phyloP scores from a whole-genome alignment of 1,140 invertebrate genomes.

The Pseudomyrmex flavicornis region DNA sequence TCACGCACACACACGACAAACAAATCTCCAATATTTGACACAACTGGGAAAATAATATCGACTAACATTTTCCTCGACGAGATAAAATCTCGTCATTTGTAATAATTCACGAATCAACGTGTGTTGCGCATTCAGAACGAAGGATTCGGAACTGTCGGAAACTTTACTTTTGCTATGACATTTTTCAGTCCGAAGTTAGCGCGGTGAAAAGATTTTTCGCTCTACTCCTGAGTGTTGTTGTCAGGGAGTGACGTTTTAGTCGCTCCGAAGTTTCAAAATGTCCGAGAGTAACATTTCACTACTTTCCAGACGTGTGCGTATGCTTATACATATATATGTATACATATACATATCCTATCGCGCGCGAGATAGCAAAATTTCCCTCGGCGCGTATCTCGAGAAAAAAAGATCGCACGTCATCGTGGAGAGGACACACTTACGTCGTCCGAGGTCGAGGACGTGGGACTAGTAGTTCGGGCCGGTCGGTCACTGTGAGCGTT shows the following conservation, averaged over 20 bases:
- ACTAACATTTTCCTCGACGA: not conserved
- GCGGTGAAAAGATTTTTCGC: not conserved
- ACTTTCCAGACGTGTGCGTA: not conserved
- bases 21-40: not conserved
- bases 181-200: not conserved
- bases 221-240: not conserved
- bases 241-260: constrained; percentile 3
- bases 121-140: not conserved
- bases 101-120: not conserved
- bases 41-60: not conserved
- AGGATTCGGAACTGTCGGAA: not conserved
- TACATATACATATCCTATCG: not conserved
- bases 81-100: not conserved
- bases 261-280: not conserved
- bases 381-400: not conserved
- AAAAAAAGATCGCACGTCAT: constrained; percentile 25
- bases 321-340: no score
- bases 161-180: not conserved
- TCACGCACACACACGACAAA: not conserved
- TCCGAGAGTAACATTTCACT: constrained; percentile 5
- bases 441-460: constrained; percentile 60
- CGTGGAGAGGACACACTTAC: constrained; percentile 62
- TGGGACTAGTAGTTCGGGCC: constrained; percentile 61
- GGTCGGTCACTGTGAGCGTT: constrained; percentile 69
- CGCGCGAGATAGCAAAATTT: not conserved